Base-by-base conservation (phyloP, 2,888 invertebrate genomes). In the Agrochola circellaris region DNA sequence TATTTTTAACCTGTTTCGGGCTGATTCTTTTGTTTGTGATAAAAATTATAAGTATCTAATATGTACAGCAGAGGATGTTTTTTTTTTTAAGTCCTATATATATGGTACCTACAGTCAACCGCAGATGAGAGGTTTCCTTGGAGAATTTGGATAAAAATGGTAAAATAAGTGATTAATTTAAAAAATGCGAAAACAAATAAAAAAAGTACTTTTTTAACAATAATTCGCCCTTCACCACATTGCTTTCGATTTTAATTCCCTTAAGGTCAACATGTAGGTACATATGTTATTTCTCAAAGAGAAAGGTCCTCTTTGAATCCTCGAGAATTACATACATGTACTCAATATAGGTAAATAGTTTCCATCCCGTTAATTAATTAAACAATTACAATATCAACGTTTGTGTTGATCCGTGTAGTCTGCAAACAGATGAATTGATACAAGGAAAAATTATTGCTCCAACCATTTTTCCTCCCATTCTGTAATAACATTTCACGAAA, bases 1-100 rank as follows among this genome's bases (percentile, higher is more conserved):
- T 79, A 2, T 5, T 17, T 62, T 62, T n/a, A n/a, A 48, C n/a
- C n/a, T 15, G 15, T 56, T 80, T 56, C 45, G 17, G 38, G 7
- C 0, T 20, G 20, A 54, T 61, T 69, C 23, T 69, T 61, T 48
- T 17, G 48, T 48, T 48, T 15, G 5, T 56, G 17, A 42, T 42
- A 38, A 58, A 77, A 38, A 58, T 60, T 20, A 4, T 56, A n/a
- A n/a, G n/a, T n/a, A n/a, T n/a, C n/a, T n/a, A n/a, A n/a, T n/a
- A n/a, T n/a, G n/a, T n/a, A n/a, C 11, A 8, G 7, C 2, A n/a
- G 20, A 30, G 17, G 61, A 20, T 61, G 11, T 11, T 61, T 61
- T 60, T 30, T 8, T 61, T 9, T 17, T 26, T n/a, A n/a, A 17
- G 60, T 60, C 17, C 26, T 45, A 6, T 48, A 15, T 48, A 15